Conservation (phyloP, 2,113 vertebrate genomes). For the Hippolais icterina region DNA sequence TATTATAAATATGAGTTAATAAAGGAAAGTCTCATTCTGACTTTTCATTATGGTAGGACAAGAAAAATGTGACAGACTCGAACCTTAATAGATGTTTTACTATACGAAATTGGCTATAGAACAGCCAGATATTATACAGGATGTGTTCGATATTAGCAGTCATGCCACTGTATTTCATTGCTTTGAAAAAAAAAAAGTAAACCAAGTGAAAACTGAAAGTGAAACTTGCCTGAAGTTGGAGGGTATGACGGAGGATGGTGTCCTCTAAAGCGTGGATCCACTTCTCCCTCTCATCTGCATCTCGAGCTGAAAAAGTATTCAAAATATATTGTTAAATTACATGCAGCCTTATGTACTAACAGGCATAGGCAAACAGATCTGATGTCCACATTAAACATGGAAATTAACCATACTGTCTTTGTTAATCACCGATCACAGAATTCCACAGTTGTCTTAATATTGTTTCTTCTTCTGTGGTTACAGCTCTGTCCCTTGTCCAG, state of each 20-base stretch:
- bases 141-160: background rate
- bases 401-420: background rate
- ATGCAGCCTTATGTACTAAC: background rate
- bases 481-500: background rate
- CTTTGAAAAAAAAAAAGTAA: background rate
- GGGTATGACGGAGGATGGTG: slow-evolving; percentile 96
- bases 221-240: slow-evolving; percentile 87
- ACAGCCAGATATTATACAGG: background rate
- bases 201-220: background rate
- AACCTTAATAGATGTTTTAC: background rate
- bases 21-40: background rate
- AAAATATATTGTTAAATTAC: background rate
- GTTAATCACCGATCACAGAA: background rate
- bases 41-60: background rate
- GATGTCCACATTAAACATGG: background rate
- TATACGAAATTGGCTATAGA: background rate
- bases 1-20: background rate
- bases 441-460: background rate
- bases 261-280: slow-evolving; percentile 99
- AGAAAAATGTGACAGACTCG: background rate
- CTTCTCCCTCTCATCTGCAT: slow-evolving; percentile 98
- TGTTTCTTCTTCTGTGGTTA: background rate
- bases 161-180: background rate
- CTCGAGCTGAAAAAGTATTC: slow-evolving; percentile 83
- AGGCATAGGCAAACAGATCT: background rate